Evolutionary conservation across 2,113 vertebrate genomes (phyloP).

Genomic region (Bucco capensis): DNA sequence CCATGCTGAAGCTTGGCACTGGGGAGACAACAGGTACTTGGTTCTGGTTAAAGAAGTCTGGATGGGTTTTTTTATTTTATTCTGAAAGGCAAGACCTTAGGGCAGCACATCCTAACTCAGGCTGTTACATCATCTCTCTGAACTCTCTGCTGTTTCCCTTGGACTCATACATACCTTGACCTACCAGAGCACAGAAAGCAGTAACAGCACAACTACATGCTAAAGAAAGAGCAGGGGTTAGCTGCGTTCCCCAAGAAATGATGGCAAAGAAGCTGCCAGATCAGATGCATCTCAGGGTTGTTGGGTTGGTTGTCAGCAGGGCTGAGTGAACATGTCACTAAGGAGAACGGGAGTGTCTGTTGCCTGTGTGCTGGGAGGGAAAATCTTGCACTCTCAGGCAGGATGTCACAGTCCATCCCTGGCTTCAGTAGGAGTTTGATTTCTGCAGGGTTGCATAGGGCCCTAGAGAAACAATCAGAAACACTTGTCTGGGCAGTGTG

Average conservation of each 20-base stretch:
- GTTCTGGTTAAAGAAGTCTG: not conserved
- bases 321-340: not conserved
- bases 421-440: not conserved
- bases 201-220: not conserved
- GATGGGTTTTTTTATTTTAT: not conserved
- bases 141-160: not conserved
- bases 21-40: not conserved
- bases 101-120: not conserved
- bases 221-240: not conserved
- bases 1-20: not conserved
- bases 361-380: not conserved
- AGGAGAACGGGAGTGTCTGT: not conserved
- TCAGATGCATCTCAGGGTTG: not conserved
- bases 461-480: not conserved
- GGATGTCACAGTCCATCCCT: accelerated
- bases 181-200: not conserved
- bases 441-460: not conserved
- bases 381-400: not conserved
- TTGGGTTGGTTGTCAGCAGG: not conserved
- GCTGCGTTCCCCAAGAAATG: not conserved
- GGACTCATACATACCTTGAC: not conserved
- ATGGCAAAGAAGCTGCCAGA: not conserved
- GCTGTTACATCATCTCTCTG: not conserved
- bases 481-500: not conserved
- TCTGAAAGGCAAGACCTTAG: not conserved